Base-by-base conservation (phyloP, 2,113 vertebrate species). In the Galeopterus variegatus region DNA sequence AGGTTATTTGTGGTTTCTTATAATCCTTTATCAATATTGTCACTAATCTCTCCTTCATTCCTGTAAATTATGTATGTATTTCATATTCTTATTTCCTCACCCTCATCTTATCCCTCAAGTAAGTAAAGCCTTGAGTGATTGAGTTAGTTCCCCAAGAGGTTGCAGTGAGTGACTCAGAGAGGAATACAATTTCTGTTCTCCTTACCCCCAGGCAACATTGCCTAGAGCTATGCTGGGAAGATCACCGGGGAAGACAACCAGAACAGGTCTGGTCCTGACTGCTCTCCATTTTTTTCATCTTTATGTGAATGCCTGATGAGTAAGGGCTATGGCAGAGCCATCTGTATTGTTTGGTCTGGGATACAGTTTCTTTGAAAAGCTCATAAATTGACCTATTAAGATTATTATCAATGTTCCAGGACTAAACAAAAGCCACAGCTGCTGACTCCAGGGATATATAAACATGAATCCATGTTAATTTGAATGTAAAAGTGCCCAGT, bases 311-410 rank as follows among this genome's bases (percentile, higher is more conserved):
- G 11, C 62, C 84, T 56, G 36, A 36, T 94, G 41, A 96, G 41
- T 79, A 81, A 93, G 31, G 64, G 33, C 60, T 73, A 19, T 70
- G 80, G 84, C 45, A 76, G 45, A 89, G 85, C 65, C 54, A 93
- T 93, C 48, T 45, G 33, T 82, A 18, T 56, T 84, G 21, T 72
- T 81, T 96, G 24, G 8, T 95, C 58, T 81, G 80, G 80, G 65
- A 92, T 94, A 41, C 6, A 23, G 18, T 81, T 93, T 84, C 70
- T 97, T 80, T 92, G 70, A 95, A 95, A 95, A 94, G 36, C n/a
- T 82, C 54, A 85, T 88, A 72, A 94, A 84, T 45, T 90, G 65
- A 90, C 31, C 28, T 81, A 21, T 52, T 58, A 88, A 69, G n/a
- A 88, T 58, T 76, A 31, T 67, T 86, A 62, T 81, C 28, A 21